Base-by-base conservation (phyloP, 1,140 invertebrate genomes). In the Pollicipes pollicipes region DNA sequence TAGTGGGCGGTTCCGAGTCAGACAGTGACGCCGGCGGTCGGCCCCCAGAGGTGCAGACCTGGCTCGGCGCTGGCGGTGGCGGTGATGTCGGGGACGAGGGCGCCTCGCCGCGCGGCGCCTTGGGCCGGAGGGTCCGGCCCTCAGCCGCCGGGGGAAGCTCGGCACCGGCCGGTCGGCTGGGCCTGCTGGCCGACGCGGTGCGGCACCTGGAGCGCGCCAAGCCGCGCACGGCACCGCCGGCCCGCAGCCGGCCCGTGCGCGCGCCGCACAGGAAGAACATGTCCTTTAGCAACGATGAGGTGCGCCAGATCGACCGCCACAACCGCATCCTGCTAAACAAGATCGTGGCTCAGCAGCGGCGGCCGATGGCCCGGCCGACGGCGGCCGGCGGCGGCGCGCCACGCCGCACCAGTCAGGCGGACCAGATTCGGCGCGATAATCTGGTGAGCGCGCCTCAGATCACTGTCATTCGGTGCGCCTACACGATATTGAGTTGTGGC, bases 231-330 rank as follows among this genome's bases (percentile, higher is more conserved):
- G 45, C 45, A 3, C 45, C 45, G 45, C 45, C 45, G 45, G 10
- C 45, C 13, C 45, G 13, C 13, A 3, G 45, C 3, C 45, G 45
- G 24, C 45, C 45, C 10, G 45, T 58, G 45, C 45, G 45, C 21
- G 10, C 45, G 2, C 45, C 45, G 2, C 45, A 58, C 45, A 10
- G 77, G 68, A 78, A 76, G 74, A 83, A 83, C 71, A 81, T 82
- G 80, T 82, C 79, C 68, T 83, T 83, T 71, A 78, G 78, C 8
- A 81, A 81, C 67, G 78, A 78, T 24, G 76, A 83, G 72, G 76
- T 80, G 32, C 73, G 80, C 21, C 78, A 75, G 74, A 83, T 83
- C 63, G 80, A 83, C 70, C 73, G 77, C 31, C 81, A 83, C 29
- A 83, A 83, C 75, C 78, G 80, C 63, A 75, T 79, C 72, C 73